Evolutionary conservation across 2,888 invertebrate species (phyloP).

Genomic region (Platycheirus albimanus): DNA sequence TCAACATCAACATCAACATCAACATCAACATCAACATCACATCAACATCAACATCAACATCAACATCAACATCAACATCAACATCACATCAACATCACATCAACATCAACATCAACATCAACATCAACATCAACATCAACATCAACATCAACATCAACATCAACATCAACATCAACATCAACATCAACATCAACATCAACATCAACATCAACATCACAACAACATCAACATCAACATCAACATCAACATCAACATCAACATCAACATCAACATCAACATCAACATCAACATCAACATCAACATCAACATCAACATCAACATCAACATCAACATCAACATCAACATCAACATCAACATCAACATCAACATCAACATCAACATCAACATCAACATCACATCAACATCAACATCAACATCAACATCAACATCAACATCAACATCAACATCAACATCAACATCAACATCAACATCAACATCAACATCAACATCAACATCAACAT

Average conservation of each 20-base stretch:
- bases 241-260: not conserved
- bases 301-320: slow-evolving; percentile 1
- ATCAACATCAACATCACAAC: slow-evolving; percentile 1
- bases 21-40: too few relatives aligned
- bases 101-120: not conserved
- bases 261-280: not conserved
- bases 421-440: not conserved
- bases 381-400: too few relatives aligned
- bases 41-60: too few relatives aligned
- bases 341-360: slow-evolving; percentile 1
- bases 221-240: slow-evolving; percentile 1
- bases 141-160: slow-evolving; percentile 6
- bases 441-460: not conserved
- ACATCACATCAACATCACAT: too few relatives aligned
- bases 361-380: slow-evolving; percentile 1
- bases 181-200: not conserved
- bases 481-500: not conserved
- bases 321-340: not conserved
- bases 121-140: not conserved
- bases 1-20: not conserved
- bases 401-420: not conserved
- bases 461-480: not conserved
- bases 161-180: slow-evolving; percentile 1
- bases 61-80: too few relatives aligned
- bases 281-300: slow-evolving; percentile 6